These are phyloP conservation scores for Monomorium pharaonis DNA, from an alignment of 1,140 invertebrate species.

Conservation along the genomic window DNA sequence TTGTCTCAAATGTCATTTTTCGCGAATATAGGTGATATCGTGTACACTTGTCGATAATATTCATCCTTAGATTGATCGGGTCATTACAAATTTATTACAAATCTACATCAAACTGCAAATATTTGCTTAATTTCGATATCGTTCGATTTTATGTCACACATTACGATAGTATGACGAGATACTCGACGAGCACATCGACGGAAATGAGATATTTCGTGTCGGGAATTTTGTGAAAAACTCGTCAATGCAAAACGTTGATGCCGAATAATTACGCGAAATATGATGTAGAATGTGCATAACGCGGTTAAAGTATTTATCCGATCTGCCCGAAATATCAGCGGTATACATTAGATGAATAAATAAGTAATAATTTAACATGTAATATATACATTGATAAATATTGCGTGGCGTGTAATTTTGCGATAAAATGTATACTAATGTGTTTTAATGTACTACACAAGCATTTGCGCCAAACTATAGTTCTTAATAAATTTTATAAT, in stretches of 20 bases:
- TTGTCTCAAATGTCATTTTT: neutral
- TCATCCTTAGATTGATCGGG: conserved; percentile 14
- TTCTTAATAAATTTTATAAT: conserved; percentile 6
- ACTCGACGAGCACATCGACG: neutral
- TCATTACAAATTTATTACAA: conserved; percentile 31
- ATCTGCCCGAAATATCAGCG: neutral
- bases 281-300: neutral
- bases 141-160: conserved; percentile 37
- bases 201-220: conserved; percentile 34
- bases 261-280: conserved; percentile 34
- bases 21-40: neutral
- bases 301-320: conserved; percentile 32
- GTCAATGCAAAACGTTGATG: neutral
- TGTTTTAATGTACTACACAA: neutral
- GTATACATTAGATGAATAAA: conserved; percentile 13
- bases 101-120: conserved; percentile 38
- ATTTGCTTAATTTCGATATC: conserved; percentile 51
- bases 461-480: neutral
- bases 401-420: neutral
- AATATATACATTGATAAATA: neutral
- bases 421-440: neutral
- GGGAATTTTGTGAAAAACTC: conserved; percentile 7
- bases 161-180: conserved; percentile 18
- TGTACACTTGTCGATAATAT: conserved; percentile 28
- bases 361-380: conserved; percentile 23